Evolutionary conservation across 2,888 invertebrate genomes (phyloP).

Genomic region (Watsonalla binaria): DNA sequence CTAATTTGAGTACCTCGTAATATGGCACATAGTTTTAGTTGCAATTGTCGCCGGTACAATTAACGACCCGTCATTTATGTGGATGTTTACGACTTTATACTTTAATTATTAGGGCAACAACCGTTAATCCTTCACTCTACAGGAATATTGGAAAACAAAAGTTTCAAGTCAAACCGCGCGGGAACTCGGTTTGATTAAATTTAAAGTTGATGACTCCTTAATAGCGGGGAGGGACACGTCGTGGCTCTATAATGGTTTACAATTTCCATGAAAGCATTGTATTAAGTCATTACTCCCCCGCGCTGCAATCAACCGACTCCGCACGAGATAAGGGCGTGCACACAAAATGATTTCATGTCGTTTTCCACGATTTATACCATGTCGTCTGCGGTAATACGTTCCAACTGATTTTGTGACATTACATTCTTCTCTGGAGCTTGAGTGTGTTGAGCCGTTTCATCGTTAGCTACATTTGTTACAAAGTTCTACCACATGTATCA

Average conservation of each 20-base stretch:
- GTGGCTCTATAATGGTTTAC: constrained; percentile 45
- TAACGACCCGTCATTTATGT: neutral
- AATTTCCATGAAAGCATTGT: constrained; percentile 64
- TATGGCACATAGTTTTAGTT: neutral
- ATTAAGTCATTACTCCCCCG: constrained; percentile 62
- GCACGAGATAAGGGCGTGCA: constrained; percentile 26
- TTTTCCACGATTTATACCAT: neutral
- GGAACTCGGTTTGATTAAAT: constrained; percentile 33
- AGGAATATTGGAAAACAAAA: constrained; percentile 9
- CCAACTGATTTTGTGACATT: neutral
- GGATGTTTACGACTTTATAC: neutral
- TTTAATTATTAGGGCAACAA: neutral
- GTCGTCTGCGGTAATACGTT: neutral
- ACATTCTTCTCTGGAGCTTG: neutral
- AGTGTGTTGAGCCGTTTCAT: neutral
- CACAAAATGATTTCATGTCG: constrained; percentile 1
- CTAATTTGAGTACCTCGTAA: neutral
- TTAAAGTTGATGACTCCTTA: constrained; percentile 50
- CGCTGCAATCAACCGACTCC: constrained; percentile 37
- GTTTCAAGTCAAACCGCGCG: constrained; percentile 23
- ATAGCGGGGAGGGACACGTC: constrained; percentile 49
- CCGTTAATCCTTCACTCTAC: neutral
- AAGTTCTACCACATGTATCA: neutral
- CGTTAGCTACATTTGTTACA: neutral
- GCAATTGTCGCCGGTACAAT: neutral